Percentiles rank a stretch among this genome's conserved stretches.
Evolutionary conservation across 64 coral and sea anemone species (phyloP).

Genomic region (Catalaphyllia jardinei): DNA sequence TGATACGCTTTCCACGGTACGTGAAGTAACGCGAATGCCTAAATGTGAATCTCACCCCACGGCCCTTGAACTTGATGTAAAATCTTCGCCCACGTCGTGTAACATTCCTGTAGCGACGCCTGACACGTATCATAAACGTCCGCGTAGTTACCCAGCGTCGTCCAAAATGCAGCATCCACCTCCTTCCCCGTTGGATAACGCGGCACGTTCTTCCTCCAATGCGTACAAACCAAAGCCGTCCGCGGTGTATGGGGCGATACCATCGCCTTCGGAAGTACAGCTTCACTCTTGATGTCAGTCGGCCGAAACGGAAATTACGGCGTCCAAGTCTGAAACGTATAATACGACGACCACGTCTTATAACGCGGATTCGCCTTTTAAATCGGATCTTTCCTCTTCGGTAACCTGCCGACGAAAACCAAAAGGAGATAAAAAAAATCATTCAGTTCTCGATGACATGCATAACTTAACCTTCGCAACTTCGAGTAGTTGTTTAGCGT

Average conservation of each 20-base stretch:
- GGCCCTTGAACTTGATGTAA: background rate
- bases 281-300: constrained; percentile 4
- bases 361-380: background rate
- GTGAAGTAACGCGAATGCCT: background rate
- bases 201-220: background rate
- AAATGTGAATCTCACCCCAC: background rate
- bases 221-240: background rate
- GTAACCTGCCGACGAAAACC: background rate
- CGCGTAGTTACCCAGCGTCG: background rate
- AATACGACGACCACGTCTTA: background rate
- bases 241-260: background rate
- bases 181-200: background rate
- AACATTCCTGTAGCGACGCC: background rate
- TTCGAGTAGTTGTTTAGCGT: too few species aligned
- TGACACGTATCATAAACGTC: background rate
- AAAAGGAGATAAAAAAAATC: background rate
- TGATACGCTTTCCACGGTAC: background rate
- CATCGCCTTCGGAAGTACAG: constrained; percentile 7
- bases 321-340: background rate
- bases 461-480: too few species aligned
- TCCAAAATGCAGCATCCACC: background rate
- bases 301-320: background rate
- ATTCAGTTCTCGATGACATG: too few species aligned
- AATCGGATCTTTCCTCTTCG: constrained; percentile 8
- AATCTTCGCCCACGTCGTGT: background rate